phyloP scores from a whole-genome alignment of 2,113 vertebrate species.

The Mormyrus iriodes region DNA sequence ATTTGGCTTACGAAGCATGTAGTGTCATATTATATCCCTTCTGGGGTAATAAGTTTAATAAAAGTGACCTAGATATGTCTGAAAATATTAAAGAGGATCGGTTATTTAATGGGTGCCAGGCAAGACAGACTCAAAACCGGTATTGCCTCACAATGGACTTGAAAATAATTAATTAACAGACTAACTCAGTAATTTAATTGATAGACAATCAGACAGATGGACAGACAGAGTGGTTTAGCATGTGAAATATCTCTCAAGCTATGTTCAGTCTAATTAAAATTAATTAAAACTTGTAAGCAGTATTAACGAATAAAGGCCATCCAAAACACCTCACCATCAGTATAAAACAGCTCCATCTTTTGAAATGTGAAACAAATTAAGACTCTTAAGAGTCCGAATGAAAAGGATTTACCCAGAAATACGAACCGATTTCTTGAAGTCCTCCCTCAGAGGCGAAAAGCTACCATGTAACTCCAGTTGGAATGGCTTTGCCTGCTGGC shows the following conservation, averaged over 20 bases:
- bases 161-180: slow-evolving; percentile 1
- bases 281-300: neutral
- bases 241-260: neutral
- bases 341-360: neutral
- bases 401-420: neutral
- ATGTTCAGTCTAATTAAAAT: neutral
- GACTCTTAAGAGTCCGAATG: neutral
- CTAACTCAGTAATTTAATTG: neutral
- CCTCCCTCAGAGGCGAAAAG: neutral
- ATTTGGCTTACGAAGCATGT: slow-evolving; percentile 32
- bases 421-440: neutral
- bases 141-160: slow-evolving; percentile 9
- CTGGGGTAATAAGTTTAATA: slow-evolving; percentile 22
- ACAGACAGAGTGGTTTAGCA: neutral
- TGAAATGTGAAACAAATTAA: slow-evolving; percentile 21
- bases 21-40: slow-evolving; percentile 24
- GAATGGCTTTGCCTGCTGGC: no score
- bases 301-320: neutral
- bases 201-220: neutral
- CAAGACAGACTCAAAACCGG: slow-evolving; percentile 11
- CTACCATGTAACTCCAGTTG: neutral
- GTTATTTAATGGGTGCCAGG: slow-evolving; percentile 12
- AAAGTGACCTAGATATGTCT: slow-evolving; percentile 33
- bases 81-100: slow-evolving; percentile 20
- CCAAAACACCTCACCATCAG: neutral